Evolutionary conservation across 2,888 invertebrate species (phyloP), one percentile per base, ranked within the genome.

Genomic region (Eupithecia centaureata): DNA sequence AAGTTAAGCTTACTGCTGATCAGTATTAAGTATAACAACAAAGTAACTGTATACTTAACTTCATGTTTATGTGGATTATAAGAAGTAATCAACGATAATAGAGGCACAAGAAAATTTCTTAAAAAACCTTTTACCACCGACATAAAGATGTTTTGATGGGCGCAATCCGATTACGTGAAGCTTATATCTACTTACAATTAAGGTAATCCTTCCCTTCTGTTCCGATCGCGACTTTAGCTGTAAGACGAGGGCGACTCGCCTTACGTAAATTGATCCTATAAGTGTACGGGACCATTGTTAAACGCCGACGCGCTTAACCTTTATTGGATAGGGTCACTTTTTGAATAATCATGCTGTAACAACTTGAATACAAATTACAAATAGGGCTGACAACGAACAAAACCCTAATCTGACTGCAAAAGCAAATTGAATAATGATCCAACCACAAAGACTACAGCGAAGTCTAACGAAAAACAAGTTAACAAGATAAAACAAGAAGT

Each of bases 401-500:
- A 59, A 38, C 52, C n/a, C 22, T 25, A 35, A 63, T 59, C 66
- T 61, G 38, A 63, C 38, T 56, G 32, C 27, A 59, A 56, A 56
- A 57, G 51, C 56, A 63, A 63, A 68, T 65, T 61, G 61, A 64
- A 61, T 57, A 64, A 65, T 59, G 52, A 32, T 51, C 59, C 28
- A 32, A 62, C 22, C 27, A 30, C 52, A 65, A 54, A 51, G 25
- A 38, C 32, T 22, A 56, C 27, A 56, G 33, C 57, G 25, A 63
- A 59, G 52, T 51, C 58, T 25, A 59, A 54, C 51, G 18, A 61
- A 61, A 59, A 63, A 60, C 65, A 60, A 59, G 28, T 42, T 70
- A 70, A 73, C 67, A 35, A 61, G 70, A 65, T 66, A 51, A 32
- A 61, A 59, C 65, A 61, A 72, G 70, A 76, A 76, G 73, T 79